Base-by-base conservation (phyloP, 2,113 vertebrate species). In the Cygnus buccinator region DNA sequence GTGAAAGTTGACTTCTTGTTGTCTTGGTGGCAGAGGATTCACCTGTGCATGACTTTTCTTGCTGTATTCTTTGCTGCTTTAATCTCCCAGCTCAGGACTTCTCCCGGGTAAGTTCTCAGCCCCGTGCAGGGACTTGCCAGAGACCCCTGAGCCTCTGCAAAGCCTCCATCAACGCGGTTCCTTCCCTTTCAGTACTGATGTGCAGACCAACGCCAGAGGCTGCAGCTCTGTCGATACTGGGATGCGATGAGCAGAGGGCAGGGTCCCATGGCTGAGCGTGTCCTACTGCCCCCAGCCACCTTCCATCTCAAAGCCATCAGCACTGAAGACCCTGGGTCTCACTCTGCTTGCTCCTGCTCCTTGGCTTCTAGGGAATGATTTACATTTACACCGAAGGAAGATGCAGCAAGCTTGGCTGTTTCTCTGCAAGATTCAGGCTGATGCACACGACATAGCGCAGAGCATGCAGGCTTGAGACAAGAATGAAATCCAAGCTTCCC, bases 1-100 rank as follows among this genome's bases (percentile, higher is more conserved):
- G 73, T 86, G 91, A 28, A 58, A 65, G 63, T 90, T 80, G 91
- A 79, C 55, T 93, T 62, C 11, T 44, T 78, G 17, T 54, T 68
- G 48, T 80, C 50, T 84, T 7, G 37, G 72, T 9, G 18, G 58
- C 85, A 57, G 68, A 89, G 71, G 84, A 31, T 52, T 70, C 66
- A 44, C 26, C 71, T 71, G 9, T 29, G 22, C 62, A 4, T 29
- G 74, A 41, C 20, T 73, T 68, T 26, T 37, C 57, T 68, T 61
- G n/a, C 9, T 16, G 29, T 20, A 37, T 37, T 62, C 5, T 87
- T 95, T 74, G 5, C 71, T 83, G 10, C 29, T 46, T 16, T 55
- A 25, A 63, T 58, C 37, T 71, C 35, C 52, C 31, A 18, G 54
- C 10, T 55, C 35, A 43, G 50, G 44, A n/a, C 43, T 48, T 28